A percentile compares a stretch with the other conserved stretches of the same genome.
Evolutionary conservation across 1,140 invertebrate genomes (phyloP).

Genomic region (Drosophila parabipectinata): DNA sequence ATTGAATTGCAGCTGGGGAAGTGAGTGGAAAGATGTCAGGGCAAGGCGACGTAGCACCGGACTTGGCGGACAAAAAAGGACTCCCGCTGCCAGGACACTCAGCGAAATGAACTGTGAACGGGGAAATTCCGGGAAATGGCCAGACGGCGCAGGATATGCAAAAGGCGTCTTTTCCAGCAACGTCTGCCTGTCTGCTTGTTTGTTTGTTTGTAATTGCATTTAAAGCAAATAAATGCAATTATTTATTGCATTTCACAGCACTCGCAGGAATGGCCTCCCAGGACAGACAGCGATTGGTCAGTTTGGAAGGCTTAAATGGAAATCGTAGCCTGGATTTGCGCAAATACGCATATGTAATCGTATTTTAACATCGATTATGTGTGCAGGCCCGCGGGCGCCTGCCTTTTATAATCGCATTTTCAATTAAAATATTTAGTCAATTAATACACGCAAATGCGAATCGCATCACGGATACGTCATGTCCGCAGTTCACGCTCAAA

Average conservation of each 20-base stretch:
- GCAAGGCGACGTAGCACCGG: neutral
- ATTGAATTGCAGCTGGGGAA: conserved; percentile 75
- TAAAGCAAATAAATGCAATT: conserved; percentile 80
- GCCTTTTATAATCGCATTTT: conserved; percentile 72
- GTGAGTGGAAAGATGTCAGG: conserved; percentile 73
- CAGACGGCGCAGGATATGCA: conserved; percentile 49
- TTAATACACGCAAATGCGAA: conserved; percentile 59
- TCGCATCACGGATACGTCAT: conserved; percentile 59
- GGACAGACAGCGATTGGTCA: neutral
- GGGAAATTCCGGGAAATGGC: conserved; percentile 42
- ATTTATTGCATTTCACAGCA: conserved; percentile 74
- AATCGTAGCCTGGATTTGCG: conserved; percentile 30
- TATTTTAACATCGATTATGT: conserved; percentile 41
- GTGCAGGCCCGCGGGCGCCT: conserved; percentile 28
- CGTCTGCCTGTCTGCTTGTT: conserved; percentile 29
- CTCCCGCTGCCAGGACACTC: conserved; percentile 25
- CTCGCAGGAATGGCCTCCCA: conserved; percentile 15
- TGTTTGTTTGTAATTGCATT: conserved; percentile 75
- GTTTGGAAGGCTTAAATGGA: conserved; percentile 32
- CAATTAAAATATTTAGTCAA: conserved; percentile 78
- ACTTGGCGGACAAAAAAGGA: conserved; percentile 10
- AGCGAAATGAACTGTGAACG: conserved; percentile 72
- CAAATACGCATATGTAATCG: conserved; percentile 62
- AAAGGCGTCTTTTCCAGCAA: conserved; percentile 34
- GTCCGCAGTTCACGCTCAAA: conserved; percentile 49